Conservation (phyloP, 2,888 invertebrate species). For the Drosophila anceps region DNA sequence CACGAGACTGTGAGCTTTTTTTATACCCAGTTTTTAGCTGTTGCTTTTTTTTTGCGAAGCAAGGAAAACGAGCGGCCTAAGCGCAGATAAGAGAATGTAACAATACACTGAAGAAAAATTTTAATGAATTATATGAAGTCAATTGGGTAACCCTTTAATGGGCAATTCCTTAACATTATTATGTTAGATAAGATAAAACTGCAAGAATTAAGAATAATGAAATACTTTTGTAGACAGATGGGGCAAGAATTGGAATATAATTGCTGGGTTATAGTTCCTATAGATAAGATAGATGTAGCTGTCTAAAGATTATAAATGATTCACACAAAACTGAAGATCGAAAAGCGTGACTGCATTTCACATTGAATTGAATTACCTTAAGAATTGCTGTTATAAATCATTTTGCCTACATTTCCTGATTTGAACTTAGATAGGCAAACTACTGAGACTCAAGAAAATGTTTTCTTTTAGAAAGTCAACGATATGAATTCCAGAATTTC, state of each 20-base stretch:
- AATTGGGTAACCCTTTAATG: background rate
- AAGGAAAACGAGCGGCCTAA: constrained; percentile 13
- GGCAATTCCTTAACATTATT: background rate
- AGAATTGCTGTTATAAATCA: background rate
- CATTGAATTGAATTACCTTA: background rate
- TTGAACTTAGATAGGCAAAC: too few species aligned
- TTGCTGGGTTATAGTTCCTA: background rate
- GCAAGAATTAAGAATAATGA: background rate
- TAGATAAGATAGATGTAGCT: background rate
- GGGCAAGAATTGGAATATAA: background rate
- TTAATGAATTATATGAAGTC: background rate
- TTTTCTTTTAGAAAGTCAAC: background rate
- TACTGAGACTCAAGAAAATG: background rate
- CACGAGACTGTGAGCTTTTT: constrained; percentile 37
- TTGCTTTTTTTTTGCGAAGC: constrained; percentile 25
- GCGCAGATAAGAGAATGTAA: constrained; percentile 37
- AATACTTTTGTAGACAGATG: background rate
- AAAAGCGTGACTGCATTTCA: background rate
- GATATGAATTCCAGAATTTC: background rate
- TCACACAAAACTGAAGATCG: background rate
- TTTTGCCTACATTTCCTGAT: background rate
- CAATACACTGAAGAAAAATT: constrained; percentile 24
- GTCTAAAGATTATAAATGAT: background rate
- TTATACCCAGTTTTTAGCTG: background rate
- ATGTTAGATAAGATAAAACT: background rate